Evolutionary conservation across 2,888 invertebrate species (phyloP), one percentile per base, ranked within the genome.

Genomic region (Trachelus iudaicus): DNA sequence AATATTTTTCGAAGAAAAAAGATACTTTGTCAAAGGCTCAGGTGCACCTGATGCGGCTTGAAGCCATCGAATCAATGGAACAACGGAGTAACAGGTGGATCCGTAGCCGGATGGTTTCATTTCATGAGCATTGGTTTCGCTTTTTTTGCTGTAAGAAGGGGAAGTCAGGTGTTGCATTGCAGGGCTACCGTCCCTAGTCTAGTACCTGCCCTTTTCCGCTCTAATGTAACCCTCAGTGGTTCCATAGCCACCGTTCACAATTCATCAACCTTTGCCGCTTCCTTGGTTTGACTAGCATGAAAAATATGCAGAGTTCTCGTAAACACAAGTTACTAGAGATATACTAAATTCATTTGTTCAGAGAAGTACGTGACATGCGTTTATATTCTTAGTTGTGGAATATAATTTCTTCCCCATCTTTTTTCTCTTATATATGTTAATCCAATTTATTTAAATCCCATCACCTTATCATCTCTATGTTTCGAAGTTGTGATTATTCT

Each of bases 61-160:
- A 34, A 71, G 34, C 71, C 33, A 71, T 31, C 12, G 12, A 71
- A 71, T 71, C 71, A 34, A 34, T 33, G 33, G 71, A 71, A 71
- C 71, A 71, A 71, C 71, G 9, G 69, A 31, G 34, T 34, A 71
- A 71, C 71, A 71, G 71, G 71, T 71, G 71, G 33, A 71, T 34
- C 31, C 31, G 71, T 9, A 56, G 56, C 23, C 30, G 71, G 34
- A 34, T 34, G 71, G 33, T 31, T 71, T 34, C 71, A 31, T 71
- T 34, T 34, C 34, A 34, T 71, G 71, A 31, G 71, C 33, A 71
- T 71, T 71, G 71, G 71, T 71, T 71, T 34, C 71, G 71, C 71
- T 71, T 31, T 34, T 71, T 71, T 71, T 71, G 12, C 34, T 12
- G 71, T 34, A 71, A 71, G 71, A 71, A 34, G 31, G 56, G 40